phyloP scores from a whole-genome alignment of 1,140 invertebrate species.

The Drosophila busckii region DNA sequence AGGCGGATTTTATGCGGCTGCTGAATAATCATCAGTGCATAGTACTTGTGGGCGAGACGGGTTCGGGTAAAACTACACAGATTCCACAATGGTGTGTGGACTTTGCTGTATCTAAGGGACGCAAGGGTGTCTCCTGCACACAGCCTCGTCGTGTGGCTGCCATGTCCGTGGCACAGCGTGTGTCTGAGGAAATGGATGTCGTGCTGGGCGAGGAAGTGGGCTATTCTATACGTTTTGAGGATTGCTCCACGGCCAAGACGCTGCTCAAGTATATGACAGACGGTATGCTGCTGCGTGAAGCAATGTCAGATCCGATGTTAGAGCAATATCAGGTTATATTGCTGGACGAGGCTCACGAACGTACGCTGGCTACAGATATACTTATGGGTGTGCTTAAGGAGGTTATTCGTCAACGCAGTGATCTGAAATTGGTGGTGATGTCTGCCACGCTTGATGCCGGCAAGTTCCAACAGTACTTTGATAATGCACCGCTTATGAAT shows the following conservation, averaged over 20 bases:
- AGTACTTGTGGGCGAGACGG: conserved; percentile 89
- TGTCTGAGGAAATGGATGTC: conserved; percentile 99
- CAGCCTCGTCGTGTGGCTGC: conserved; percentile 98
- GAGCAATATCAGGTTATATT: conserved; percentile 97
- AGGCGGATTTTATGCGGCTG: conserved; percentile 95
- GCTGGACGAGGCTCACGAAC: conserved; percentile 99
- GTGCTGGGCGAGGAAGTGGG: conserved; percentile 96
- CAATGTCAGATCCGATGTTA: conserved; percentile 99
- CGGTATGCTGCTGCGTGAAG: conserved; percentile 99
- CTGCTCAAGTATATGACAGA: conserved; percentile 98
- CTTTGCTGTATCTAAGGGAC: conserved; percentile 86
- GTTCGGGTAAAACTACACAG: conserved; percentile 97
- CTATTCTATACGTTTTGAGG: conserved; percentile 99
- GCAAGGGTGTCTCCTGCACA: conserved; percentile 96
- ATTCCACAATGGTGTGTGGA: conserved; percentile 97
- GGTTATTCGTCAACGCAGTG: conserved; percentile 94
- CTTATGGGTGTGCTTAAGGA: conserved; percentile 99
- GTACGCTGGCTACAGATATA: conserved; percentile 98
- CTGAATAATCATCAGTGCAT: conserved; percentile 84
- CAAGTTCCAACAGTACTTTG: conserved; percentile 99
- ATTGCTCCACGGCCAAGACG: conserved; percentile 97
- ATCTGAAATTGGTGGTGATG: conserved; percentile 99
- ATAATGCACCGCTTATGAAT: conserved; percentile 98
- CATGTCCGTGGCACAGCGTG: conserved; percentile 98
- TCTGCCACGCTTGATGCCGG: conserved; percentile 99